Base-by-base conservation (phyloP, 2,797 vertebrate genomes). In the Sphenodon punctatus region DNA sequence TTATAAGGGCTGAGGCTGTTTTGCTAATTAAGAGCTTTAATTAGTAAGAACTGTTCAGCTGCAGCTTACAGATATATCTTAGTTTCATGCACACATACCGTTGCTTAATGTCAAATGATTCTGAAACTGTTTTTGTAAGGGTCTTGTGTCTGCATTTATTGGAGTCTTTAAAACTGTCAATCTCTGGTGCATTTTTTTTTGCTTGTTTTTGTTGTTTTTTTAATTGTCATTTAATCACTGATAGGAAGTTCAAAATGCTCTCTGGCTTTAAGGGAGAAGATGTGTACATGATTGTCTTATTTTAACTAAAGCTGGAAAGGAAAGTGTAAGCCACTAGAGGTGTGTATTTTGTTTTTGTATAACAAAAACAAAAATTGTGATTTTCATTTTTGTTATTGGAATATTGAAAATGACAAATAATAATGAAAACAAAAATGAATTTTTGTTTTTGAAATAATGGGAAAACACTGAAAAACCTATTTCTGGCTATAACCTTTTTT, bases 21-120 rank as follows among this genome's bases (percentile, higher is more conserved):
- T 92, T 84, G 36, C 23, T 92, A 91, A 90, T 89, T 90, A 90
- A 93, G n/a, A 75, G 10, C 53, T 85, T 90, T 60, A 89, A 39
- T 89, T 87, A 89, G 49, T 53, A 87, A 80, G 61, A 80, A 78
- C 67, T 91, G 41, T 78, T 92, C 49, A 82, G 15, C 38, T 87
- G 39, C 71, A 80, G 46, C 14, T 86, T 93, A 80, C 36, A 92
- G 77, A 69, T 88, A 86, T 64, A 34, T 82, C 36, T 88, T 66
- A 86, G 55, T 91, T 89, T 89, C 49, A 91, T 8, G 5, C 23
- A 87, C 20, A 30, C 49, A 56, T 4, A 38, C 3, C 67, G 14
- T 75, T 81, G 16, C 55, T 88, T 85, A 89, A 84, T 60, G 4
- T 20, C 32, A 74, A 82, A 51, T 65, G 84, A 75, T 86, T 84